Conservation (phyloP, 2,888 invertebrate species). For the Achlya flavicornis region DNA sequence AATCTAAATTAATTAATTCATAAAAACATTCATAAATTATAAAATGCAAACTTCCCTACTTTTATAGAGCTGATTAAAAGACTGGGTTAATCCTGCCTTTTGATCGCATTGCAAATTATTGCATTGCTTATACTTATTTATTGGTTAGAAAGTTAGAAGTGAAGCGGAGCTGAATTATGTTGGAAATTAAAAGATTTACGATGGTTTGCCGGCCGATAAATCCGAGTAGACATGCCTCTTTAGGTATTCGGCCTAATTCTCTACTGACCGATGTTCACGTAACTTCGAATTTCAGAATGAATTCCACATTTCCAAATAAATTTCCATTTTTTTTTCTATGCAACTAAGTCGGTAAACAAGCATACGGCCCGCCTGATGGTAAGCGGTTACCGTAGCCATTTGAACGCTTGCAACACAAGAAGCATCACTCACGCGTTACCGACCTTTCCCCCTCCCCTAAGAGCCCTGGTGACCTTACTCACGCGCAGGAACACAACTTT, state of each 20-base stretch:
- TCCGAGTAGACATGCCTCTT: background rate
- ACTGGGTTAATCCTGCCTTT: background rate
- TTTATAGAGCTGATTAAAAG: background rate
- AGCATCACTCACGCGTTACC: no score
- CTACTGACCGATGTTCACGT: slow-evolving; percentile 1
- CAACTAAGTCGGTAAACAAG: no score
- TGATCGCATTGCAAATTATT: background rate
- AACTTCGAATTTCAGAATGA: background rate
- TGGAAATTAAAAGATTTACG: slow-evolving; percentile 12
- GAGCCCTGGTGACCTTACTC: no score
- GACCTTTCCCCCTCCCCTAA: no score
- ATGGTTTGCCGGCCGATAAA: slow-evolving; percentile 10
- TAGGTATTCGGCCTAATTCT: slow-evolving; percentile 5
- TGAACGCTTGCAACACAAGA: no score
- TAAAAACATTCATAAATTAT: background rate
- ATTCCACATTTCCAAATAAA: background rate
- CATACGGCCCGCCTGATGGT: no score
- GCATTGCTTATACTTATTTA: background rate
- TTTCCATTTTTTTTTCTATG: no score
- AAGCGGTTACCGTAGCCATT: no score
- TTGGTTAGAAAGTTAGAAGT: slow-evolving; percentile 3
- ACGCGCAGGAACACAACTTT: no score
- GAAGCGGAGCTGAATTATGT: background rate
- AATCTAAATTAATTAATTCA: no score
- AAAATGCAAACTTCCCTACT: background rate